A percentile compares a stretch with the other conserved stretches of the same genome.
These are phyloP conservation scores for Athene cunicularia DNA, from an alignment of 2,113 vertebrate genomes.

Conservation along the genomic window DNA sequence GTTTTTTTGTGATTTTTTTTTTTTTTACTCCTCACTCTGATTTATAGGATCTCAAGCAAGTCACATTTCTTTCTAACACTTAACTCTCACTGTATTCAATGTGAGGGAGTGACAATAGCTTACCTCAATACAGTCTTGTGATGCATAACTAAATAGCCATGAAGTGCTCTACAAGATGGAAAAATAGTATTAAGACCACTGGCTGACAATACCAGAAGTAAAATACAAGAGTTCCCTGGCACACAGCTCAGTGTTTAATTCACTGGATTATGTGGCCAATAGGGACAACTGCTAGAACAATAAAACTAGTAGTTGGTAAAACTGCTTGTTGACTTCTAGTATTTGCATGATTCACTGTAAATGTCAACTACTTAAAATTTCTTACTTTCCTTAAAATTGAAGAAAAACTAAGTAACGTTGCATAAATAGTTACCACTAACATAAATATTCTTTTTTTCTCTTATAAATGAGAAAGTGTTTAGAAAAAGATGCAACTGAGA, in stretches of 20 bases:
- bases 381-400: not conserved
- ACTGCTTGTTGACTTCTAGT: not conserved
- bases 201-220: not conserved
- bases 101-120: not conserved
- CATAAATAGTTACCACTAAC: not conserved
- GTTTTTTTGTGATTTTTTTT: not conserved
- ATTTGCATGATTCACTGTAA: not conserved
- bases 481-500: not conserved
- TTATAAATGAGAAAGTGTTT: not conserved
- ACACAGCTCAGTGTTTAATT: not conserved
- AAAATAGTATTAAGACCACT: not conserved
- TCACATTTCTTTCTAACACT: not conserved
- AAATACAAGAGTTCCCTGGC: not conserved
- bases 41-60: not conserved
- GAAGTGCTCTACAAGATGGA: not conserved
- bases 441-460: not conserved
- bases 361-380: not conserved
- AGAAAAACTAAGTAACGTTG: not conserved
- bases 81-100: not conserved
- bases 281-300: not conserved
- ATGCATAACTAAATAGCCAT: slow-evolving; percentile 18
- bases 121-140: not conserved
- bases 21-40: not conserved
- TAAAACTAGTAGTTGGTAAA: not conserved
- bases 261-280: not conserved